Percentiles rank a stretch among this genome's conserved stretches.
These are phyloP conservation scores for Oxycera nigricornis DNA, from an alignment of 2,888 invertebrate species.

Conservation along the genomic window DNA sequence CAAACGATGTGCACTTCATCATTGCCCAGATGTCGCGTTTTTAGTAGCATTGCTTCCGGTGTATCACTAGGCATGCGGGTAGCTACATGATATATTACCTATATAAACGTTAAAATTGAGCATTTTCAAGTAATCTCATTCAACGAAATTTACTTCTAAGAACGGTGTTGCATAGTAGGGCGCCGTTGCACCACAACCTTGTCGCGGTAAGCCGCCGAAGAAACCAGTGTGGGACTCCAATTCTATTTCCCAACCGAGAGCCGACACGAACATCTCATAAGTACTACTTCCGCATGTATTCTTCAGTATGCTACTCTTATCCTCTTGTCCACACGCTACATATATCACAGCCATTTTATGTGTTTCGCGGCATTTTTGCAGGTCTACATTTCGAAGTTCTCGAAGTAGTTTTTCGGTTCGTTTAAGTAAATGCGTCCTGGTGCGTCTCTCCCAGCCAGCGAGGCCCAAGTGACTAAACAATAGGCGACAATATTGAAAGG, in stretches of 20 bases:
- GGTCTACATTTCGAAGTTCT: conserved; percentile 91
- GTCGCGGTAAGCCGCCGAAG: conserved; percentile 90
- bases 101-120: background rate
- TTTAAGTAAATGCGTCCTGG: conserved; percentile 82
- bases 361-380: conserved; percentile 88
- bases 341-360: conserved; percentile 98
- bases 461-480: conserved; percentile 92
- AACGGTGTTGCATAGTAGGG: conserved; percentile 95
- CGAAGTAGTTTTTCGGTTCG: conserved; percentile 88
- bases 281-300: conserved; percentile 92
- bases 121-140: background rate
- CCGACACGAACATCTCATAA: conserved; percentile 84
- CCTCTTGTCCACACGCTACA: conserved; percentile 97
- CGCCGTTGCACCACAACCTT: conserved; percentile 88
- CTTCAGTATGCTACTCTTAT: conserved; percentile 86
- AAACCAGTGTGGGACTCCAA: conserved; percentile 95
- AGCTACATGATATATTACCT: conserved; percentile 92
- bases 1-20: conserved; percentile 99
- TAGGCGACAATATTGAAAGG: conserved; percentile 85
- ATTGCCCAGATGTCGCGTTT: conserved; percentile 95
- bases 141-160: conserved; percentile 70
- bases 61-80: conserved; percentile 94
- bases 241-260: conserved; percentile 78
- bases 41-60: conserved; percentile 85
- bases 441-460: conserved; percentile 87